Evolutionary conservation across 2,797 vertebrate species (phyloP), one percentile per base, ranked within the genome.

Genomic region (Betta splendens): DNA sequence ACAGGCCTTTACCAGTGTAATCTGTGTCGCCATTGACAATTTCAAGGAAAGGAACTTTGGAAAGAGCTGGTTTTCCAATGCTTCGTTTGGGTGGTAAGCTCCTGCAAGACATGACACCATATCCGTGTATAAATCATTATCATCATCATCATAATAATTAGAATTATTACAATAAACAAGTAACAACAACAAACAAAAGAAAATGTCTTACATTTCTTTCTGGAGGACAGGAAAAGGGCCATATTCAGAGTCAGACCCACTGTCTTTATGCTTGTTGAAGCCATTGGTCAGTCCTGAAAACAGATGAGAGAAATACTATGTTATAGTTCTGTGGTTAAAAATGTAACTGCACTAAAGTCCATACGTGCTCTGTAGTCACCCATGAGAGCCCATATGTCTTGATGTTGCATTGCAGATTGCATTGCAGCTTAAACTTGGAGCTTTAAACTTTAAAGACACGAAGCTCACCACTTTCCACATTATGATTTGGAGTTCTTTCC

Each of bases 61-160:
- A 93, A 31, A 99, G 93, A 51, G 96, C 94, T 0, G 97, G 96
- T 85, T 98, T 98, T 57, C 96, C 96, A 12, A 95, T 92, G 70
- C 95, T 97, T 51, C 93, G 91, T 85, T 95, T 98, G 56, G 93
- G 95, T 22, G 94, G 94, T 2, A 91, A 88, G 77, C 77, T 87
- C 39, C 95, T 97, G 66, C 61, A 39, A 75, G 0, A 69, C 0
- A 31, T 3, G 5, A 87, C 3, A 10, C 12, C n/a, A 17, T 8
- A 22, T 81, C 10, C 76, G 10, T 8, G 2, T 10, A 7, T 17
- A n/a, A 31, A 43, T 50, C 4, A 22, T n/a, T n/a, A n/a, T n/a
- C n/a, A n/a, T n/a, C n/a, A n/a, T n/a, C n/a, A n/a, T n/a, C n/a
- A n/a, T n/a, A n/a, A n/a, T n/a, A n/a, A n/a, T n/a, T n/a, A n/a